These are phyloP conservation scores for Lepidocyrtoides sp. DNA, from an alignment of 2,888 invertebrate genomes.

Conservation along the genomic window DNA sequence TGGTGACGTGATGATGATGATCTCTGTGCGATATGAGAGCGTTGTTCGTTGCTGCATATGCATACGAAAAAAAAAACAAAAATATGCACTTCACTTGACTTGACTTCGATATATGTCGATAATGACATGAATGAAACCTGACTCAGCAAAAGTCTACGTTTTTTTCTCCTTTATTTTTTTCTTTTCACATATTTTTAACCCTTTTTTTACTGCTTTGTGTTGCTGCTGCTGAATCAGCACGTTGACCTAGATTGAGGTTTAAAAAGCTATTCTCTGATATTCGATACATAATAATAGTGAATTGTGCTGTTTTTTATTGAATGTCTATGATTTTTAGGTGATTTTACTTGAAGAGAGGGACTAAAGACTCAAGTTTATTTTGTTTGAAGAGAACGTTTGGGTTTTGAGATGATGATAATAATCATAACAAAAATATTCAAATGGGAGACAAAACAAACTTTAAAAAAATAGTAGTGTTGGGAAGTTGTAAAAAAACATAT, in stretches of 20 bases:
- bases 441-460: conserved; percentile 37
- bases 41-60: background rate
- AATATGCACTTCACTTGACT: conserved; percentile 4
- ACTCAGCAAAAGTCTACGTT: conserved; percentile 59
- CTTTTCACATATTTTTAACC: conserved; percentile 23
- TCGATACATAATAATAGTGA: background rate
- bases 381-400: background rate
- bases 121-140: conserved; percentile 66
- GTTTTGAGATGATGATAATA: background rate
- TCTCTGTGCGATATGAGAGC: conserved; percentile 25
- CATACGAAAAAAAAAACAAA: background rate
- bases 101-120: conserved; percentile 10
- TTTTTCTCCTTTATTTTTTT: conserved; percentile 12
- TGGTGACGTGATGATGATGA: too few relatives aligned
- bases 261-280: conserved; percentile 35
- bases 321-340: background rate
- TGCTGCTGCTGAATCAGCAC: conserved; percentile 38
- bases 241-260: conserved; percentile 45
- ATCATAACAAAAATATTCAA: background rate
- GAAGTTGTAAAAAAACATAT: conserved; percentile 28
- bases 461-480: background rate
- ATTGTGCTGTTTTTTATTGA: conserved; percentile 15
- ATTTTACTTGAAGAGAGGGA: background rate
- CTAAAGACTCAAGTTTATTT: background rate
- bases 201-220: conserved; percentile 13